Base-by-base conservation (phyloP, 2,888 invertebrate genomes). In the Lamellibrachia columna region DNA sequence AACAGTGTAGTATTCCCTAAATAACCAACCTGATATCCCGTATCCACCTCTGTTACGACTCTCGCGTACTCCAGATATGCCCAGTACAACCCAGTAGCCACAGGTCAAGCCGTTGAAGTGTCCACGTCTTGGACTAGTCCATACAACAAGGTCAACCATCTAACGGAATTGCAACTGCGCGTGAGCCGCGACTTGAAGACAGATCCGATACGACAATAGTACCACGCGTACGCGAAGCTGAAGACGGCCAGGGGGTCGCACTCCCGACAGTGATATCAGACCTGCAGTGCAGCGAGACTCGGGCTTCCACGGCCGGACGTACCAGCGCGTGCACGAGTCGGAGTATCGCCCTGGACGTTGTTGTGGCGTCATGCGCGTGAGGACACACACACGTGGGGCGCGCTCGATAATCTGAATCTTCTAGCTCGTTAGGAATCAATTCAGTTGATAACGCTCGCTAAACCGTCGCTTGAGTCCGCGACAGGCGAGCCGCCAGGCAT, bases 351-450 rank as follows among this genome's bases (percentile, higher is more conserved):
- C 15, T 11, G 22, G 58, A 3, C 75, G 75, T 22, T 75, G 75
- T 75, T n/a, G 75, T 75, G 22, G 75, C n/a, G 75, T 75, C 75
- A 22, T n/a, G 75, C 75, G 75, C 75, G 75, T n/a, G 2, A 15
- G 75, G n/a, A 75, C 75, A 75, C n/a, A 15, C 75, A 75, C 75
- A 75, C 75, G 75, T 75, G 75, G 75, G 75, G 75, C 75, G 11
- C 75, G 75, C 75, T 75, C 75, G 75, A 75, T 75, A 75, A 75
- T 75, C 75, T 75, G 22, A 75, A 75, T 75, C 75, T 75, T 75
- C 75, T 22, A 75, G 75, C 75, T 75, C 75, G 75, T 75, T 75
- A 75, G 75, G 75, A 75, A 75, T 75, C 75, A 75, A 75, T 75
- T 75, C 75, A 75, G 75, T 22, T 22, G 75, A 75, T 75, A 75